Conservation (phyloP, 2,888 invertebrate species). For the Chirona hameri region DNA sequence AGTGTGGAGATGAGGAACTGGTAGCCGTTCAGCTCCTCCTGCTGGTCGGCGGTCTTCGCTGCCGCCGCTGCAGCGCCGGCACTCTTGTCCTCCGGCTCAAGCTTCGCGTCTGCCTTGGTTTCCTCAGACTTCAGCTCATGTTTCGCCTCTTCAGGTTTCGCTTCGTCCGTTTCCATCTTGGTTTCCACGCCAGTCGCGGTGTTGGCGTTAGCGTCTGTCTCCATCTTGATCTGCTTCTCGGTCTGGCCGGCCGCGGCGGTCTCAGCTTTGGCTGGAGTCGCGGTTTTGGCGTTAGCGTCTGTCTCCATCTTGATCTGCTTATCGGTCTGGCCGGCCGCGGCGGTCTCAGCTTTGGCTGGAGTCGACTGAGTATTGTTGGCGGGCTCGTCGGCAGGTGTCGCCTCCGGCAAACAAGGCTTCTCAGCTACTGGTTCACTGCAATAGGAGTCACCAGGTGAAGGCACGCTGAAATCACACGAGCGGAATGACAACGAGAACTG, state of each 20-base stretch:
- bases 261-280: no score
- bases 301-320: no score
- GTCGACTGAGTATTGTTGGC: background rate
- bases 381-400: background rate
- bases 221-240: no score
- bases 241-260: no score
- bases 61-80: background rate
- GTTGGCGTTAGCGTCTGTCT: background rate
- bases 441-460: background rate
- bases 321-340: no score
- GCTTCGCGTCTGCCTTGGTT: background rate
- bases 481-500: no score
- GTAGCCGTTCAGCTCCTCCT: background rate
- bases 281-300: no score
- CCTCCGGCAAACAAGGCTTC: background rate
- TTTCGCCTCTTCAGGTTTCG: no score
- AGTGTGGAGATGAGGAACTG: conserved; percentile 34
- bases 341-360: background rate
- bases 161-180: no score
- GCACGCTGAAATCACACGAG: no score
- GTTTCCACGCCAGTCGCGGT: background rate
- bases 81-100: background rate
- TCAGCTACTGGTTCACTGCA: background rate
- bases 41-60: background rate
- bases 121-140: no score